Base-by-base conservation (phyloP, 2,797 vertebrate genomes). In the Chlorospingus flavigularis region DNA sequence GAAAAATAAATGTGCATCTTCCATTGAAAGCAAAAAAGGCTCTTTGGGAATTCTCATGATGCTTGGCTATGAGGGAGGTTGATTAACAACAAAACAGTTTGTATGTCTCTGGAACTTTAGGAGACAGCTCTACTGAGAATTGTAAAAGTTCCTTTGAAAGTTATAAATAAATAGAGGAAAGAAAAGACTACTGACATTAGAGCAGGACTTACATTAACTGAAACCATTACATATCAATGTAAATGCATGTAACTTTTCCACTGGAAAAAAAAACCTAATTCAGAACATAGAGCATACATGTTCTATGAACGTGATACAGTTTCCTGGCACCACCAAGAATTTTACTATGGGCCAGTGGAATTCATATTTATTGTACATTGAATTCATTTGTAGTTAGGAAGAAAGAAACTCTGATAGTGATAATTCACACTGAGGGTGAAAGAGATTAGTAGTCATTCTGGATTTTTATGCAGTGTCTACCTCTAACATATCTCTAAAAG, bases 71-170 rank as follows among this genome's bases (percentile, higher is more conserved):
- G 67, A 85, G 28, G 39, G 70, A 82, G 50, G 43, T 26, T 95
- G 90, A 84, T 82, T 73, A 90, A 92, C 26, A 93, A 70, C 21
- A 60, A 53, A 82, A 87, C 6, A 61, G n/a, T 54, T 71, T 79
- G 6, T 1, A 61, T 54, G 48, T 74, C 63, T 76, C 65, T 82
- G 35, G 50, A 91, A 77, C 25, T 79, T 65, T 60, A 57, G 53
- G 16, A 76, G 53, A 87, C 6, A 3, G 53, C 21, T 89, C 16
- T 85, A 65, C 40, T 84, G 84, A 95, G 71, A 93, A 79, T 84
- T 90, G 66, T 33, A 71, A 82, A 88, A 57, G 68, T n/a, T 87
- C 63, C 62, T 88, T 79, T 71, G 50, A 39, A 94, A 96, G 79
- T 40, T 43, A 93, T 74, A 91, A 91, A 94, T 45, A 92, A 90